phyloP scores from a whole-genome alignment of 1,140 invertebrate genomes.

The Thereuonema tuberculata region DNA sequence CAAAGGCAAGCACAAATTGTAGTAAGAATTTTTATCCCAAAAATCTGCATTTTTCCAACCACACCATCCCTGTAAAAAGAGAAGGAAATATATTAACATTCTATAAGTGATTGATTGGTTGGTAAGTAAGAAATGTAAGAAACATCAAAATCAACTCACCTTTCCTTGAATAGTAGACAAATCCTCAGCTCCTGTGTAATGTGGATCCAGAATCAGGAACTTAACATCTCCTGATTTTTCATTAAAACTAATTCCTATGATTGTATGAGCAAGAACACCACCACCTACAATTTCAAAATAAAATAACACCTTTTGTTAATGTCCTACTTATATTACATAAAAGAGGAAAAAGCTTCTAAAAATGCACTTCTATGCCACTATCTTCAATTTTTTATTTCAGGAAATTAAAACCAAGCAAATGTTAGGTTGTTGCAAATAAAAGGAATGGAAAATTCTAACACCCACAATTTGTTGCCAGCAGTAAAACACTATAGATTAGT shows the following conservation, averaged over 20 bases:
- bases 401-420: no score
- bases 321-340: no score
- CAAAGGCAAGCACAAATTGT: conserved; percentile 85
- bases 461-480: no score
- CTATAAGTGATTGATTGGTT: no score
- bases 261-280: conserved; percentile 93
- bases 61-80: conserved; percentile 66
- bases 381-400: background rate
- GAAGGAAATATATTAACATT: conserved; percentile 7
- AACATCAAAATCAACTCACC: no score
- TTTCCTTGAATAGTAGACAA: conserved; percentile 37
- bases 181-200: conserved; percentile 70
- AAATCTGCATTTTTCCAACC: conserved; percentile 83
- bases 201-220: conserved; percentile 93
- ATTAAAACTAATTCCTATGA: conserved; percentile 84
- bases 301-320: no score
- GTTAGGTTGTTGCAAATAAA: no score
- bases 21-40: conserved; percentile 84
- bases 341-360: background rate
- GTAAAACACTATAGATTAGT: no score
- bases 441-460: no score
- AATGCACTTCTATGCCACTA: background rate
- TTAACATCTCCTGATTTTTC: conserved; percentile 54
- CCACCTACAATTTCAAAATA: conserved; percentile 55
- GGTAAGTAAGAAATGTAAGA: no score